phyloP scores from a whole-genome alignment of 2,113 vertebrate species.

The Odontesthes bonariensis region DNA sequence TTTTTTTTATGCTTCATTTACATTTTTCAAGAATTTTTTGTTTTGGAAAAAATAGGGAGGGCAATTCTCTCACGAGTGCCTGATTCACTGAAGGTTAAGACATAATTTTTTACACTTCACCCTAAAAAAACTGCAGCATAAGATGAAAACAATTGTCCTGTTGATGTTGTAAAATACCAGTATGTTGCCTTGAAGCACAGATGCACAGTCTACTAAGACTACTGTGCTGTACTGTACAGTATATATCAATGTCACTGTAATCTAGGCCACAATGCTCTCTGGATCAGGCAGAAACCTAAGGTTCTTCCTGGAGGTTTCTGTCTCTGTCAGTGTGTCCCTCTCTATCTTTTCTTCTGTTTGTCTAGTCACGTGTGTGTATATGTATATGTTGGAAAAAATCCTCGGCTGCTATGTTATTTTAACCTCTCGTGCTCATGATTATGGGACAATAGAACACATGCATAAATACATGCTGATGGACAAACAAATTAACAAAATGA shows the following conservation, averaged over 20 bases:
- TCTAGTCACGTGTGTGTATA: background rate
- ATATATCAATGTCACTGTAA: slow-evolving; percentile 57
- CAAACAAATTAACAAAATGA: background rate
- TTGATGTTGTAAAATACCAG: slow-evolving; percentile 7
- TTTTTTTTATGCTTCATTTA: background rate
- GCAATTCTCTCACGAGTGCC: background rate
- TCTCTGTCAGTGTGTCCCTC: slow-evolving; percentile 41
- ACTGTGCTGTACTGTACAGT: slow-evolving; percentile 16
- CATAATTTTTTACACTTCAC: background rate
- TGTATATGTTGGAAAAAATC: background rate
- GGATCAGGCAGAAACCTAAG: slow-evolving; percentile 49
- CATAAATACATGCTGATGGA: slow-evolving; percentile 23
- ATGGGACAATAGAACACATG: slow-evolving; percentile 15
- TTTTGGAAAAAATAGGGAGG: too few species aligned
- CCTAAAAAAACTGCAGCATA: background rate
- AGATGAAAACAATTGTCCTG: background rate
- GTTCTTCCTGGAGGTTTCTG: slow-evolving; percentile 60
- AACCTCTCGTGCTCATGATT: slow-evolving; percentile 34
- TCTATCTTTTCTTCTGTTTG: slow-evolving; percentile 2
- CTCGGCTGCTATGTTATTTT: slow-evolving; percentile 29
- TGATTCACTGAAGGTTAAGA: slow-evolving; percentile 22
- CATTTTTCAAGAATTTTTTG: background rate
- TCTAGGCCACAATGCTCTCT: slow-evolving; percentile 62
- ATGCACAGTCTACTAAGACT: slow-evolving; percentile 1
- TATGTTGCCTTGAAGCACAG: slow-evolving; percentile 5